phyloP scores from a whole-genome alignment of 2,797 vertebrate species.

The Diglossa cyanea region DNA sequence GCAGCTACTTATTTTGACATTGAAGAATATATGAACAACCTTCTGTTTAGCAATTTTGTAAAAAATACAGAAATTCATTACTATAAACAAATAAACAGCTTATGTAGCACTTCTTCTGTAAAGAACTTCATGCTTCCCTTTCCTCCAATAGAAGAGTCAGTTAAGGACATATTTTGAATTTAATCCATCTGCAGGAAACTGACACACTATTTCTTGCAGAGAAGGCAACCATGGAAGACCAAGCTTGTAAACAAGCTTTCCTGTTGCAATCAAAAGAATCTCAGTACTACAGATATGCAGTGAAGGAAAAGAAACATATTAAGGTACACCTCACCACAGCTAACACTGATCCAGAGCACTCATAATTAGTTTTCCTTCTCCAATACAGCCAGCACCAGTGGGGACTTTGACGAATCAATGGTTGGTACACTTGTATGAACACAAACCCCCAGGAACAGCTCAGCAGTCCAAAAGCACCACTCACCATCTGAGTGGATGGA shows the following conservation, averaged over 20 bases:
- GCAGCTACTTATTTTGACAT: neutral
- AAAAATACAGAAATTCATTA: neutral
- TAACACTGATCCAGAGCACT: neutral
- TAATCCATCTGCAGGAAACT: neutral
- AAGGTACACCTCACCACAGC: neutral
- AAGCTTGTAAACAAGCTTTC: neutral
- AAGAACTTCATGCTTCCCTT: neutral
- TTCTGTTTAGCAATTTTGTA: neutral
- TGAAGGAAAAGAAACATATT: neutral
- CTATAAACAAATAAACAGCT: neutral
- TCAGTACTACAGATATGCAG: neutral
- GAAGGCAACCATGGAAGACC: neutral
- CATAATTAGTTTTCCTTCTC: neutral
- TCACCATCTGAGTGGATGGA: neutral
- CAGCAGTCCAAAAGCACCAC: neutral
- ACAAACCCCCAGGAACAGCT: neutral
- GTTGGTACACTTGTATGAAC: accelerated
- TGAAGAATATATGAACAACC: neutral
- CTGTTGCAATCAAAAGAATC: neutral
- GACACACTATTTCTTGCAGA: neutral
- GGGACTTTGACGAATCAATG: neutral
- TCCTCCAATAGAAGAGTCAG: neutral
- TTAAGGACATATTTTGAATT: neutral
- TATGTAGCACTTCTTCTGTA: neutral
- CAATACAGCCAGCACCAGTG: neutral